Evolutionary conservation across 2,888 invertebrate genomes (phyloP).

Genomic region (Entomobrya multifasciata): DNA sequence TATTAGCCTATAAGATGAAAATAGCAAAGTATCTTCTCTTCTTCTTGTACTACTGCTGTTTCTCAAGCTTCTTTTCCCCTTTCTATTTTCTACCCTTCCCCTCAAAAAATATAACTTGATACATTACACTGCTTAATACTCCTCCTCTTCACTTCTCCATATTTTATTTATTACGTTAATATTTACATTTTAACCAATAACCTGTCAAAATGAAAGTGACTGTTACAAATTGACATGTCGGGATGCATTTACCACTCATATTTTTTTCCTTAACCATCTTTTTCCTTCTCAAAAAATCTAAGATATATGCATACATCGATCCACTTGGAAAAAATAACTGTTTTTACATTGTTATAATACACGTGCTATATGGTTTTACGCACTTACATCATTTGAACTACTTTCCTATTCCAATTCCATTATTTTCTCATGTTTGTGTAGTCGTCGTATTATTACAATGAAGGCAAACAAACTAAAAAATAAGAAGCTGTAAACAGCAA

Average conservation of each 20-base stretch:
- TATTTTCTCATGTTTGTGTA: constrained; percentile 38
- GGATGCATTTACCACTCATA: constrained; percentile 16
- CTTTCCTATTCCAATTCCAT: not conserved
- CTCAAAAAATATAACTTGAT: not conserved
- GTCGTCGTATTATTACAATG: constrained; percentile 26
- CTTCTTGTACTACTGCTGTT: too few relatives aligned
- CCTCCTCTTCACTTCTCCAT: too few relatives aligned
- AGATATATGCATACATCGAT: not conserved
- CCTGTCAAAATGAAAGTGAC: constrained; percentile 43
- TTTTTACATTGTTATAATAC: not conserved
- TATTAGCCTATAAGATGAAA: too few relatives aligned
- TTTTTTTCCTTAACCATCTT: constrained; percentile 1
- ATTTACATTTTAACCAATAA: constrained; percentile 44
- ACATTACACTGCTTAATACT: too few relatives aligned
- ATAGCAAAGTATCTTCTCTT: too few relatives aligned
- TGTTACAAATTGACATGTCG: constrained; percentile 42
- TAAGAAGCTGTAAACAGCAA: too few relatives aligned
- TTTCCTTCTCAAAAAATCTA: not conserved
- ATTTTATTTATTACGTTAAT: constrained; percentile 41
- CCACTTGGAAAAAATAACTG: not conserved
- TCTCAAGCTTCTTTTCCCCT: not conserved
- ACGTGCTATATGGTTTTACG: too few relatives aligned
- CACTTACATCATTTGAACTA: not conserved
- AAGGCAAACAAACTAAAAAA: constrained; percentile 14
- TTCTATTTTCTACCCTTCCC: not conserved